phyloP scores from a whole-genome alignment of 1,140 invertebrate species.

The Ectropis grisescens region DNA sequence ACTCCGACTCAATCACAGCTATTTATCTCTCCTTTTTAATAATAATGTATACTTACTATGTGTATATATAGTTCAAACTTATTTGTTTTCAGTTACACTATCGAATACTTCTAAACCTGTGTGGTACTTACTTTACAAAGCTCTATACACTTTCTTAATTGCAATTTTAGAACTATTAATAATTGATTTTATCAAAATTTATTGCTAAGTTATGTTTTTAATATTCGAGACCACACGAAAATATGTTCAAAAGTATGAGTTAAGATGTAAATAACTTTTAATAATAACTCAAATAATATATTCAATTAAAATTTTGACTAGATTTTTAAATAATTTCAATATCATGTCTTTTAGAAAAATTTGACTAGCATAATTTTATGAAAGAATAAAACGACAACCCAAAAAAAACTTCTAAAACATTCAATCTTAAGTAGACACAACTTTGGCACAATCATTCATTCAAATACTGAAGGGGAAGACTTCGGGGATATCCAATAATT shows the following conservation, averaged over 20 bases:
- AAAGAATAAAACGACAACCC: conserved; percentile 2
- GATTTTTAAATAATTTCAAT: conserved; percentile 40
- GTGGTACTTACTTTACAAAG: conserved; percentile 64
- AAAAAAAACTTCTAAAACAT: conserved; percentile 3
- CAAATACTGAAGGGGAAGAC: conserved; percentile 59
- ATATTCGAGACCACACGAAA: conserved; percentile 43
- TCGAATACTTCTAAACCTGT: conserved; percentile 54
- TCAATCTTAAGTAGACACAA: conserved; percentile 30
- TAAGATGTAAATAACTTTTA: conserved; percentile 30
- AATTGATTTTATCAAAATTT: conserved; percentile 68
- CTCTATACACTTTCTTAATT: conserved; percentile 68
- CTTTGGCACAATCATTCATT: conserved; percentile 57
- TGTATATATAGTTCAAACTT: conserved; percentile 20
- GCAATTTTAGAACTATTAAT: conserved; percentile 56
- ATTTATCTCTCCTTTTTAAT: conserved; percentile 57
- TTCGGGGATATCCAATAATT: too few species aligned
- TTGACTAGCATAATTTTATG: conserved; percentile 42
- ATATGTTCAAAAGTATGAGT: conserved; percentile 30
- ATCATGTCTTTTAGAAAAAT: conserved; percentile 48
- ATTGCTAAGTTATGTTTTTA: conserved; percentile 57
- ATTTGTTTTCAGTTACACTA: conserved; percentile 35
- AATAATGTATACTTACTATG: conserved; percentile 23
- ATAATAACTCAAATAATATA: conserved; percentile 24
- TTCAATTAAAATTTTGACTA: conserved; percentile 60
- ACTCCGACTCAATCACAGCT: conserved; percentile 56